These are phyloP conservation scores for Tineola bisselliella DNA, from an alignment of 2,888 invertebrate species.

Conservation along the genomic window DNA sequence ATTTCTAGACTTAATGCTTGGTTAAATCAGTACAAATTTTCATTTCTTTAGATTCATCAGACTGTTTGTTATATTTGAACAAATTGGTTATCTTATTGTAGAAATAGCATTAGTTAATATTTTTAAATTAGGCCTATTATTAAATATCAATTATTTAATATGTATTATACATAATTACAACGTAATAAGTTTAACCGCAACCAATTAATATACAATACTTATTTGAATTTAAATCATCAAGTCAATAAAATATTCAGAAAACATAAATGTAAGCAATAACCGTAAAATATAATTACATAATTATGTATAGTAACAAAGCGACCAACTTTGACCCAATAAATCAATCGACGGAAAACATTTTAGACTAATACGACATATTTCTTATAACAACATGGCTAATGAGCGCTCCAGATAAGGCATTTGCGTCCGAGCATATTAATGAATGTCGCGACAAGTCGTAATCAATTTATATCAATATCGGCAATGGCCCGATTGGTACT, in stretches of 20 bases:
- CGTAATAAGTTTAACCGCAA: not conserved
- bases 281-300: slow-evolving; percentile 1
- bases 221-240: not conserved
- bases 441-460: slow-evolving; percentile 55
- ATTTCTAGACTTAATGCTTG: not conserved
- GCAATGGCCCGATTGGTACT: slow-evolving; percentile 51
- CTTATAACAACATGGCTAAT: slow-evolving; percentile 25
- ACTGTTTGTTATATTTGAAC: too few relatives aligned
- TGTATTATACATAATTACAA: not conserved
- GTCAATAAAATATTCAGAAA: not conserved
- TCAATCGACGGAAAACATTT: slow-evolving; percentile 12
- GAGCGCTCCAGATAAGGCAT: slow-evolving; percentile 51
- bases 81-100: too few relatives aligned
- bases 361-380: slow-evolving; percentile 14
- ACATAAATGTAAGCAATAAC: not conserved
- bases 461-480: slow-evolving; percentile 68
- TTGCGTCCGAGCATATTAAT: slow-evolving; percentile 50
- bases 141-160: too few relatives aligned
- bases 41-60: too few relatives aligned
- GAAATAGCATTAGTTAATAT: too few relatives aligned
- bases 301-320: slow-evolving; percentile 13
- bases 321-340: slow-evolving; percentile 18
- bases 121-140: too few relatives aligned
- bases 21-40: not conserved
- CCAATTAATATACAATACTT: not conserved